A percentile compares a stretch with the other conserved stretches of the same genome.
These are phyloP conservation scores for Macrophya annulata DNA, from an alignment of 2,888 invertebrate species.

Conservation along the genomic window DNA sequence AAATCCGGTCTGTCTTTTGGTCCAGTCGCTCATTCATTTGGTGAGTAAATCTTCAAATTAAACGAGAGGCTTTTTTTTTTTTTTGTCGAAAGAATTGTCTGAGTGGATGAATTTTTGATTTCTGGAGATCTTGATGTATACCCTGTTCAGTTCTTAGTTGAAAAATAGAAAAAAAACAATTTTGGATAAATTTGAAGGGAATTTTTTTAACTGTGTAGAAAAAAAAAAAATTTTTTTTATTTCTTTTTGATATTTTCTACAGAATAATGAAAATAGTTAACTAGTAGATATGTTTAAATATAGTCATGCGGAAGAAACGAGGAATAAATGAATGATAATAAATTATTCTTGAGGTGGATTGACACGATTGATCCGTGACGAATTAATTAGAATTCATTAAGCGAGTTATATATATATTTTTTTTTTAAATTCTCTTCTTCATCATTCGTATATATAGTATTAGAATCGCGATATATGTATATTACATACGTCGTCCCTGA, in stretches of 20 bases:
- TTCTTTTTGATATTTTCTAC: too few species aligned
- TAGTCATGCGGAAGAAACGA: background rate
- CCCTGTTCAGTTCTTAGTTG: too few species aligned
- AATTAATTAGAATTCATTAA: constrained; percentile 26
- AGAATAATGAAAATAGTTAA: background rate
- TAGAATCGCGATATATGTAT: background rate
- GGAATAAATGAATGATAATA: constrained; percentile 1
- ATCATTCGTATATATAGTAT: background rate
- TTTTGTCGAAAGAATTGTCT: background rate
- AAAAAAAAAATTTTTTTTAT: too few species aligned
- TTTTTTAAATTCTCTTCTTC: background rate
- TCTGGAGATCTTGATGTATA: background rate
- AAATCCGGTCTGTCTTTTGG: constrained; percentile 93
- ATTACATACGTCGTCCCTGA: constrained; percentile 17
- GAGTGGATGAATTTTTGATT: background rate
- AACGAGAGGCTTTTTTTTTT: background rate
- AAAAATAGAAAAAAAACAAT: too few species aligned
- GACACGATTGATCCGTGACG: constrained; percentile 33
- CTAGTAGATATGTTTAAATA: background rate
- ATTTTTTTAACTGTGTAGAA: too few species aligned
- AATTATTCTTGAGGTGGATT: constrained; percentile 13
- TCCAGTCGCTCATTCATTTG: constrained; percentile 91
- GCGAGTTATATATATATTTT: constrained; percentile 16
- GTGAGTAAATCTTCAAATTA: constrained; percentile 80
- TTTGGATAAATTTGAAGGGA: too few species aligned